Conservation (phyloP, 2,113 vertebrate genomes). For the Saimiri boliviensis region DNA sequence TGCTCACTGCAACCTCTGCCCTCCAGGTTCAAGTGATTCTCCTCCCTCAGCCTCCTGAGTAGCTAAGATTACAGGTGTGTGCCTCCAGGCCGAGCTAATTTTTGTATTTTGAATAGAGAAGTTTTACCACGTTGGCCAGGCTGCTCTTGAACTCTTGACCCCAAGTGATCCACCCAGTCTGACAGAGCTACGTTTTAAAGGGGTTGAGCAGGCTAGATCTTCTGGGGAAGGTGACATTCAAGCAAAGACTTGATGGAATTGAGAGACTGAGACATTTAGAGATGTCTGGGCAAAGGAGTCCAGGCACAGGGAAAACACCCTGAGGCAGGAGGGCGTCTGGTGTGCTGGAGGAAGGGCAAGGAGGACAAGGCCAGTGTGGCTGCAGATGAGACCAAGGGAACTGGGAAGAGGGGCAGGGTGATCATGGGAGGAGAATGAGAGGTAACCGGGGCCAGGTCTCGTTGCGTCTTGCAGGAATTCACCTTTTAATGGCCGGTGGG, state of each 20-base stretch:
- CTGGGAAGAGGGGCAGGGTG: too few species aligned
- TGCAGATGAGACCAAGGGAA: background rate
- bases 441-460: background rate
- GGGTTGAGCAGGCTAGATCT: background rate
- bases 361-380: background rate
- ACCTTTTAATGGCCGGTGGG: too few species aligned
- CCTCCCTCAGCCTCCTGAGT: too few species aligned
- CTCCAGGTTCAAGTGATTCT: too few species aligned
- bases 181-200: too few species aligned
- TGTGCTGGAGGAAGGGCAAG: background rate
- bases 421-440: background rate
- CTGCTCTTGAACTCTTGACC: too few species aligned
- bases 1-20: too few species aligned
- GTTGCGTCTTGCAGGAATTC: background rate
- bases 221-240: background rate
- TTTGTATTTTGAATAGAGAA: too few species aligned
- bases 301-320: background rate
- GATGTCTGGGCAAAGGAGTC: background rate
- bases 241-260: background rate
- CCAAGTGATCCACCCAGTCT: too few species aligned
- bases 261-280: background rate
- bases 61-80: too few species aligned
- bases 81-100: too few species aligned
- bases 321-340: background rate
- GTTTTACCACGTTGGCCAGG: too few species aligned